Base-by-base conservation (phyloP, 2,113 vertebrate genomes). In the Climacteris rufus region DNA sequence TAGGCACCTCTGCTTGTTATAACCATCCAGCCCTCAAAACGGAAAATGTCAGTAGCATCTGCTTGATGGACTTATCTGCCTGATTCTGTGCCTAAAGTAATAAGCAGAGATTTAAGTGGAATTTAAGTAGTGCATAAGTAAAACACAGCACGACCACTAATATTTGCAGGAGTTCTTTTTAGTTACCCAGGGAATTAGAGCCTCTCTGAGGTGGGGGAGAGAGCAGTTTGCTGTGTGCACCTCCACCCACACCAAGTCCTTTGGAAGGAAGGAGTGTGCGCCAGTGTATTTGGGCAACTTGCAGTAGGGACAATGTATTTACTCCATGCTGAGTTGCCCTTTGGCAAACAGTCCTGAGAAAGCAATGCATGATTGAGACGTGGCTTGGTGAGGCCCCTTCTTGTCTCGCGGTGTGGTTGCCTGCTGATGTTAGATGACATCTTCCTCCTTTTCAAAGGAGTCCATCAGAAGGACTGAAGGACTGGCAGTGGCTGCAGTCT, bases 11-110 rank as follows among this genome's bases (percentile, higher is more conserved):
- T 60, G 44, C 31, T 60, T 86, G 49, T 77, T 88, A 21, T 33
- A 69, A 57, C 53, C 10, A 8, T 59, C 57, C 54, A 71, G 19
- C 25, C 33, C 24, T 85, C 79, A 88, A 56, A 49, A 24, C 72
- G 64, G 72, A 91, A 95, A 95, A 87, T 81, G 76, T 89, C 83
- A 89, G 64, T 50, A 80, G 39, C 61, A 54, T 90, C 91, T 85
- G 57, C 63, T 79, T 93, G 79, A 68, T 78, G 78, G 52, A 56
- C 69, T 87, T 87, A 53, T 18, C 81, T 87, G 24, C n/a, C 50
- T 80, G 54, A 74, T 74, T 75, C 35, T 56, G 35, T 77, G 39
- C 76, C 71, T 75, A 78, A 87, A 85, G 61, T 63, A 88, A 54
- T 22, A 70, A 78, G 33, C 39, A 60, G 27, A 39, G 59, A 56